Percentiles rank a stretch among this genome's conserved stretches.
Evolutionary conservation across 2,113 vertebrate genomes (phyloP).

Genomic region (Gymnorhina tibicen): DNA sequence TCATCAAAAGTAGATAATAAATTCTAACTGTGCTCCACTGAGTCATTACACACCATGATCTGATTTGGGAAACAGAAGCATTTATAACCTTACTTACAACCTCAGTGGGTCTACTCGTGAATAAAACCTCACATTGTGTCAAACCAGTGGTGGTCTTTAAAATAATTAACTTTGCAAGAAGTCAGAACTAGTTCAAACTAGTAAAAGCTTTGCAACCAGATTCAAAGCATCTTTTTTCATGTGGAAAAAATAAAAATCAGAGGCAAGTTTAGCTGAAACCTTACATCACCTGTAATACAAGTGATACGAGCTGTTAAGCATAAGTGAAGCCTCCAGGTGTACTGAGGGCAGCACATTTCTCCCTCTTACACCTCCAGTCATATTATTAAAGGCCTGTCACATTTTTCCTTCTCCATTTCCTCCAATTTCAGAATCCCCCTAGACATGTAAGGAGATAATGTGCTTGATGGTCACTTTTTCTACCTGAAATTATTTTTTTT

Average conservation of each 20-base stretch:
- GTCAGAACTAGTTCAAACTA: not conserved
- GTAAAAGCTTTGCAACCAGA: not conserved
- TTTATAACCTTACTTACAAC: slow-evolving; percentile 14
- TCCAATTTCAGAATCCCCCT: not conserved
- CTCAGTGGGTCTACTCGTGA: not conserved
- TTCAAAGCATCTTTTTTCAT: not conserved
- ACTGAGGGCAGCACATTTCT: not conserved
- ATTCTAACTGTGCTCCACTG: slow-evolving; percentile 28
- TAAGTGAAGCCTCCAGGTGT: not conserved
- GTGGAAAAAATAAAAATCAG: not conserved
- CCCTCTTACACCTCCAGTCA: not conserved
- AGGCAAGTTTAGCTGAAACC: not conserved
- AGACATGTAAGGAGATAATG: not conserved
- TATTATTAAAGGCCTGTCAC: not conserved
- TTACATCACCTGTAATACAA: not conserved
- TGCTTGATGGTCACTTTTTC: not conserved
- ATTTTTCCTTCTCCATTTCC: not conserved
- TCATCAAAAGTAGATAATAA: not conserved
- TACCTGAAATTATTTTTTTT: not conserved
- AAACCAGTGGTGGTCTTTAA: not conserved
- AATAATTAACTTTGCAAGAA: slow-evolving; percentile 9
- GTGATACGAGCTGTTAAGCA: not conserved
- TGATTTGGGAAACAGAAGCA: not conserved
- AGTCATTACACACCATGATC: not conserved
- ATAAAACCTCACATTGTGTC: not conserved